Evolutionary conservation across 2,113 vertebrate species (phyloP), one percentile per base, ranked within the genome.

Genomic region (Craseonycteris thonglongyai): DNA sequence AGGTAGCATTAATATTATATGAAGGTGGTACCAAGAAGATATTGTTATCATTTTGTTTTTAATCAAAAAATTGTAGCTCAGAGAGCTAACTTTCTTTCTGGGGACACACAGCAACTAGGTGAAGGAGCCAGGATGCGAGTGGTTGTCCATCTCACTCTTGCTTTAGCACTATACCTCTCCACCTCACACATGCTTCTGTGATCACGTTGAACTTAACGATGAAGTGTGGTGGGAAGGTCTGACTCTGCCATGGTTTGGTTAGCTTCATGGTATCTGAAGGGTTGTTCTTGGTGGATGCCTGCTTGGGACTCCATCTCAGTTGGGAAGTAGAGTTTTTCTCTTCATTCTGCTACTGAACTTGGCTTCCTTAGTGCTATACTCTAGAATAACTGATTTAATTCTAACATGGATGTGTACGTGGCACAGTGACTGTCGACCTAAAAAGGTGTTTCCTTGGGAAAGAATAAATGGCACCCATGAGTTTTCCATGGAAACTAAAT

Each of bases 241-340:
- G 1, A 0, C 26, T 2, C 16, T 22, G 1, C 42, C 1, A 5
- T 21, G 24, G 26, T 5, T 1, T 16, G 35, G 22, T 12, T n/a
- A 35, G 35, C 11, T 80, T 24, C 12, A 0, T 38, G 22, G 26
- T 71, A 12, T n/a, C 30, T 6, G 65, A 54, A 74, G 66, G 22
- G 12, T 13, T 11, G n/a, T 21, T 1, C 26, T 59, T 66, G 47
- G n/a, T n/a, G 59, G 58, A 75, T 26, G 19, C 69, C 45, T 88
- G 28, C 21, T 18, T 35, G 49, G 15, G 14, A 18, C 3, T 68
- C n/a, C 30, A 3, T 30, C 35, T 69, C 9, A 65, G 18, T n/a
- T 59, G 26, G 45, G 18, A 3, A 79, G 33, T 5, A n/a, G 51
- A 65, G 6, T 24, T 87, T 75, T 72, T 59, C 79, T 84, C 54